Evolutionary conservation across 2,888 invertebrate species (phyloP).

Genomic region (Epistrophella euchroma): DNA sequence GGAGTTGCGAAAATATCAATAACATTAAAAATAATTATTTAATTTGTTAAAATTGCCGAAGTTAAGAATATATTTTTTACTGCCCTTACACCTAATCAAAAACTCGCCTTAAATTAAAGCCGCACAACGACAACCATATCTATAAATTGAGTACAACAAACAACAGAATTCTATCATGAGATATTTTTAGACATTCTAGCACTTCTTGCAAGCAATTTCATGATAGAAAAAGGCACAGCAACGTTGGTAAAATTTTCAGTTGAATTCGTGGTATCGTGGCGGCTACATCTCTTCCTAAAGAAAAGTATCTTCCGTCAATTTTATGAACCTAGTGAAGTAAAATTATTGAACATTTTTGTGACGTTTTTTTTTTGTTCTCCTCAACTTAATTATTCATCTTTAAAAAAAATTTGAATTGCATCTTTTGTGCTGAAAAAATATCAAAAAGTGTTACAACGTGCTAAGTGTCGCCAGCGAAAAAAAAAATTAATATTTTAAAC

Average conservation of each 20-base stretch:
- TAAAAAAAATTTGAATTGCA: slow-evolving; percentile 11
- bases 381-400: slow-evolving; percentile 24
- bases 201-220: slow-evolving; percentile 68
- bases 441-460: slow-evolving; percentile 13
- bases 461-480: slow-evolving; percentile 7
- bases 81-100: too few relatives aligned
- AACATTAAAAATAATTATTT: too few relatives aligned
- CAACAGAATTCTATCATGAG: slow-evolving; percentile 41
- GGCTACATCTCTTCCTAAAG: slow-evolving; percentile 76
- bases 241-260: slow-evolving; percentile 80
- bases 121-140: neutral
- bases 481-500: neutral
- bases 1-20: too few relatives aligned
- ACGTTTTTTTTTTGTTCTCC: neutral
- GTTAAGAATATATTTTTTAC: too few relatives aligned
- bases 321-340: slow-evolving; percentile 11
- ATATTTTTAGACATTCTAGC: neutral
- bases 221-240: slow-evolving; percentile 81
- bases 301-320: slow-evolving; percentile 17
- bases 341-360: slow-evolving; percentile 18
- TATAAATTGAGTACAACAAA: neutral
- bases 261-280: slow-evolving; percentile 80
- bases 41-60: too few relatives aligned
- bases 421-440: neutral
- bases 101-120: too few relatives aligned